Percentiles rank a stretch among this genome's conserved stretches.
phyloP scores from a whole-genome alignment of 2,888 invertebrate genomes.

The Euclidia mi region DNA sequence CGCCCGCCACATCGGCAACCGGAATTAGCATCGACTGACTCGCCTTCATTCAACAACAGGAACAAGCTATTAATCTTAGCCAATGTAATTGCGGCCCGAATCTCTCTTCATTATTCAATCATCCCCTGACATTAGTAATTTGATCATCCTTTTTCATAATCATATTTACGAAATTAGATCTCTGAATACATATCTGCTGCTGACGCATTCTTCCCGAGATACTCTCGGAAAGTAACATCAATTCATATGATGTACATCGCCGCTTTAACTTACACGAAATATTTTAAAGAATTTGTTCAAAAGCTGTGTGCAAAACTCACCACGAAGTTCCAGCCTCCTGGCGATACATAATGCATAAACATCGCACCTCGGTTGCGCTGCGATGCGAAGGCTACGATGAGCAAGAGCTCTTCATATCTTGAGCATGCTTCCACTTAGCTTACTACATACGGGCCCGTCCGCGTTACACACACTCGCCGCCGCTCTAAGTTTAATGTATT shows the following conservation, averaged over 20 bases:
- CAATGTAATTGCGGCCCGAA: constrained; percentile 73
- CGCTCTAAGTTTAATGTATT: constrained; percentile 53
- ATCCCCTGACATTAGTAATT: constrained; percentile 58
- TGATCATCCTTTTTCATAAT: constrained; percentile 40
- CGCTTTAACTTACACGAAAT: constrained; percentile 35
- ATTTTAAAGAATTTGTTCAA: constrained; percentile 52
- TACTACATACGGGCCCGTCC: constrained; percentile 52
- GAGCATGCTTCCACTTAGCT: constrained; percentile 65
- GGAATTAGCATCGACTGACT: constrained; percentile 74
- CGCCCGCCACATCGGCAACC: constrained; percentile 56
- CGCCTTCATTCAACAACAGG: constrained; percentile 69
- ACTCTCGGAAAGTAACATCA: constrained; percentile 19
- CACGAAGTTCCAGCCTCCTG: constrained; percentile 58
- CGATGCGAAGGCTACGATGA: constrained; percentile 59
- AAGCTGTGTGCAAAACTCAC: constrained; percentile 61
- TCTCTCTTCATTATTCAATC: constrained; percentile 77
- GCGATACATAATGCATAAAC: constrained; percentile 75
- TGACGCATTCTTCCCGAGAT: no score
- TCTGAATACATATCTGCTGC: no score
- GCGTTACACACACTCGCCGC: constrained; percentile 49
- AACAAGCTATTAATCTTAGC: constrained; percentile 77
- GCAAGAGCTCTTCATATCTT: constrained; percentile 70
- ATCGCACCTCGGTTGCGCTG: constrained; percentile 62
- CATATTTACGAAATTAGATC: constrained; percentile 28
- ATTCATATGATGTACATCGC: constrained; percentile 42